Percentiles rank a stretch among this genome's conserved stretches.
Evolutionary conservation across 2,888 invertebrate genomes (phyloP).

Genomic region (Caenorhabditis sp.): DNA sequence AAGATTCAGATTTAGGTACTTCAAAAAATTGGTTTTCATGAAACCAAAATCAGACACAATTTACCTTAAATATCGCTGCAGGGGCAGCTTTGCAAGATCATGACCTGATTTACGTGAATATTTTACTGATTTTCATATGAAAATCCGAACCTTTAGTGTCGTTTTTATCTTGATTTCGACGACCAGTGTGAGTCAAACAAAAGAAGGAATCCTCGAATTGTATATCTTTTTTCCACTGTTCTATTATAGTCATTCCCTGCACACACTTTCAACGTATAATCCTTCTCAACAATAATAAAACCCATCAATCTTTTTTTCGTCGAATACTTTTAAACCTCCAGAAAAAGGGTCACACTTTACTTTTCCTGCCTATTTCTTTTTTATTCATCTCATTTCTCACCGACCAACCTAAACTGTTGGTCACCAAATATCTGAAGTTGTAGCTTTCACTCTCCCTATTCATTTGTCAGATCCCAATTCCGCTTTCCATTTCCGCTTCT

Average conservation of each 20-base stretch:
- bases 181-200: no score
- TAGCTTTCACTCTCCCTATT: constrained; percentile 27
- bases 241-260: not conserved
- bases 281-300: constrained; percentile 34
- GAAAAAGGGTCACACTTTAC: constrained; percentile 48
- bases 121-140: no score
- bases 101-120: no score
- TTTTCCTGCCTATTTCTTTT: constrained; percentile 18
- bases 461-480: constrained; percentile 32
- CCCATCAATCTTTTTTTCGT: constrained; percentile 58
- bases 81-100: no score
- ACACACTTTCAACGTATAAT: constrained; percentile 9
- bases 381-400: constrained; percentile 5
- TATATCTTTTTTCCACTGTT: no score
- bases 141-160: no score
- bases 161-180: no score
- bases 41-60: no score
- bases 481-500: constrained; percentile 6
- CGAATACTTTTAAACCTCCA: constrained; percentile 24
- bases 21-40: no score
- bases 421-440: constrained; percentile 21
- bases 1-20: no score
- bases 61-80: no score
- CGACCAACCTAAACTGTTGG: not conserved
- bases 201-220: no score